A percentile compares a stretch with the other conserved stretches of the same genome.
phyloP scores from a whole-genome alignment of 2,888 invertebrate genomes.

The Piscicola geometra region DNA sequence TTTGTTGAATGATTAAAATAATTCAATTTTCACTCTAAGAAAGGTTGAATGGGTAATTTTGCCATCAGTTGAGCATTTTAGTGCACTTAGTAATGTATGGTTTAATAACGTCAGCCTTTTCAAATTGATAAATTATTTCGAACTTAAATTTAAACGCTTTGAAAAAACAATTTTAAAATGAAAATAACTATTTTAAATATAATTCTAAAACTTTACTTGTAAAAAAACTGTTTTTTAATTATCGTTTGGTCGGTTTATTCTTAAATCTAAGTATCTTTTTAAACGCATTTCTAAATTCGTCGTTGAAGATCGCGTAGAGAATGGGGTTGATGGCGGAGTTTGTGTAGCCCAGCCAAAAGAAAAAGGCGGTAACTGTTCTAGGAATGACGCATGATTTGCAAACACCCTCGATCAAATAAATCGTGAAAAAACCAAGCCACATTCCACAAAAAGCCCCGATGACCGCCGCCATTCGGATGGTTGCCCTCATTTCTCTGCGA shows the following conservation, averaged over 20 bases:
- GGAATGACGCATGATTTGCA: constrained; percentile 47
- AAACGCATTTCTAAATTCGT: constrained; percentile 54
- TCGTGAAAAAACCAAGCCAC: constrained; percentile 56
- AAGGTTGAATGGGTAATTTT: too few relatives aligned
- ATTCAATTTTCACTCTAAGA: too few relatives aligned
- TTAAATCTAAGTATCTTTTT: constrained; percentile 45
- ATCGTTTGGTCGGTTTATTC: background rate
- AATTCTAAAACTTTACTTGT: too few relatives aligned
- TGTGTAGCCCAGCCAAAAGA: constrained; percentile 56
- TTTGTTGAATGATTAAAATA: too few relatives aligned
- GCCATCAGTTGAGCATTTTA: too few relatives aligned
- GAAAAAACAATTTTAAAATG: too few relatives aligned
- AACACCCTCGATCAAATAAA: constrained; percentile 53
- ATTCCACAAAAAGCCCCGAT: constrained; percentile 55
- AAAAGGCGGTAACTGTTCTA: constrained; percentile 49
- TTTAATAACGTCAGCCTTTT: too few relatives aligned
- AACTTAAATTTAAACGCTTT: too few relatives aligned
- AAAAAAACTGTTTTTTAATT: too few relatives aligned
- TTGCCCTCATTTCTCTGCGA: constrained; percentile 53
- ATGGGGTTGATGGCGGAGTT: constrained; percentile 55
- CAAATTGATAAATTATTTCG: too few relatives aligned
- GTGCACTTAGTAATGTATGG: too few relatives aligned
- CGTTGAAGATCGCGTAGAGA: constrained; percentile 55
- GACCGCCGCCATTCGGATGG: constrained; percentile 55
- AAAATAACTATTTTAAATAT: too few relatives aligned